These are phyloP conservation scores for Lutjanus campechanus DNA, from an alignment of 2,797 vertebrate species.

Conservation along the genomic window DNA sequence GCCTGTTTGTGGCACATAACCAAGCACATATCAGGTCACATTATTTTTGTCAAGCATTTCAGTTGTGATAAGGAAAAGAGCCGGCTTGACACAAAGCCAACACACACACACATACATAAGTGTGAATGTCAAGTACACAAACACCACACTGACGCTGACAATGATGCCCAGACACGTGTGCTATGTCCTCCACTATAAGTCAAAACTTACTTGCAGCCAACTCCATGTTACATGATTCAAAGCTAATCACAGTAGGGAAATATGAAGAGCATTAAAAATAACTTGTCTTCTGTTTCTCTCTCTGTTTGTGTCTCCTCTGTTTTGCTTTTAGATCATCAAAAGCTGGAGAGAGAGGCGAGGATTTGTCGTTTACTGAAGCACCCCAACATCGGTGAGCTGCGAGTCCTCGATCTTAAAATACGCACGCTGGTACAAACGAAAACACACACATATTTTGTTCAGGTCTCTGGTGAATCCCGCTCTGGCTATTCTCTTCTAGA, in stretches of 20 bases:
- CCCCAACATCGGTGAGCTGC: constrained; percentile 93
- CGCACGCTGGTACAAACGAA: constrained; percentile 6
- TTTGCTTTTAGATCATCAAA: constrained; percentile 93
- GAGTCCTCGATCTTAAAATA: constrained; percentile 43
- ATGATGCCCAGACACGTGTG: constrained; percentile 24
- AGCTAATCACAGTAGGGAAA: constrained; percentile 48
- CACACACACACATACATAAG: constrained; percentile 21
- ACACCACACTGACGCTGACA: constrained; percentile 43
- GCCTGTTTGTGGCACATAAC: constrained; percentile 56
- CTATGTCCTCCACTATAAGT: constrained; percentile 44
- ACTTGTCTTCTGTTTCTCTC: constrained; percentile 42
- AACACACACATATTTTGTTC: constrained; percentile 36
- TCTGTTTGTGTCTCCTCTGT: constrained; percentile 52
- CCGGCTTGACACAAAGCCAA: constrained; percentile 39
- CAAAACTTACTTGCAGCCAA: constrained; percentile 50
- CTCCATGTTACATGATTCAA: constrained; percentile 51
- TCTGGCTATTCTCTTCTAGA: constrained; percentile 70
- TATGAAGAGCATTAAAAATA: constrained; percentile 58
- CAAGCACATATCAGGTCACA: constrained; percentile 71
- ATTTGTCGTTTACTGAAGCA: constrained; percentile 98
- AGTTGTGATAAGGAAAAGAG: constrained; percentile 63
- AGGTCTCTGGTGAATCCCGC: constrained; percentile 60
- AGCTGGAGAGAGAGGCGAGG: constrained; percentile 96
- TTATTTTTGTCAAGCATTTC: constrained; percentile 71
- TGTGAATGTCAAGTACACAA: constrained; percentile 32